Evolutionary conservation across 92 coral and sea anemone genomes (phyloP), one percentile per base, ranked within the genome.

Genomic region (Virgularia gustaviana): DNA sequence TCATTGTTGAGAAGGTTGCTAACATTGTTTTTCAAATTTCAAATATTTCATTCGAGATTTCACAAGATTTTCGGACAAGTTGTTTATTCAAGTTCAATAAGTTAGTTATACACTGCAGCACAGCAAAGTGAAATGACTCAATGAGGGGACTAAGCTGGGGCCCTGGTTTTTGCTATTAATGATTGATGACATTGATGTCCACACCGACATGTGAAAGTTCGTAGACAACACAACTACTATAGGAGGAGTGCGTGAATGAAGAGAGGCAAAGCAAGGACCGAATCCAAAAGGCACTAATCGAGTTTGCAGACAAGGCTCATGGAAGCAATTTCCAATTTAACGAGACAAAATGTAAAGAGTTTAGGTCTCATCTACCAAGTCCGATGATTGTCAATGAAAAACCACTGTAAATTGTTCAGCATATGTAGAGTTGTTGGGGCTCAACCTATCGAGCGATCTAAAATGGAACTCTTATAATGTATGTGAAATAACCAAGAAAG

Each of bases 371-470:
- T 13, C 32, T 60, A 6, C 33, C 7, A 60, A 43, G 16, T 23
- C 67, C 67, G 37, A 20, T 25, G 8, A 32, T 60, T 25, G 35
- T 60, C 32, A 60, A 60, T 60, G 67, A 32, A 60, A 32, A 60
- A 32, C 67, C 67, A 60, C 67, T 60, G 37, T 23, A 60, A 60
- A 60, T 60, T 60, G 67, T 60, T 23, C 32, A 25, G 35, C 32
- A 52, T 52, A 22, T 22, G 67, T 38, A 25, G 32, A 60, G 37
- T 38, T 60, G 67, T 32, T 60, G 67, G 67, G 51, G 20, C 51
- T 43, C 16, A 43, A 43, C 51, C 51, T 43, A 13, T 13, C 51
- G 16, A 43, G 51, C 51, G 51, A 43, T 43, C 51, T 43, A 22
- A 43, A 43, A 43, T 43, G 51, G 51, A 43, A 43, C 51, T n/a